These are phyloP conservation scores for Heterotilapia buettikoferi DNA, from an alignment of 2,113 vertebrate species.

Conservation along the genomic window DNA sequence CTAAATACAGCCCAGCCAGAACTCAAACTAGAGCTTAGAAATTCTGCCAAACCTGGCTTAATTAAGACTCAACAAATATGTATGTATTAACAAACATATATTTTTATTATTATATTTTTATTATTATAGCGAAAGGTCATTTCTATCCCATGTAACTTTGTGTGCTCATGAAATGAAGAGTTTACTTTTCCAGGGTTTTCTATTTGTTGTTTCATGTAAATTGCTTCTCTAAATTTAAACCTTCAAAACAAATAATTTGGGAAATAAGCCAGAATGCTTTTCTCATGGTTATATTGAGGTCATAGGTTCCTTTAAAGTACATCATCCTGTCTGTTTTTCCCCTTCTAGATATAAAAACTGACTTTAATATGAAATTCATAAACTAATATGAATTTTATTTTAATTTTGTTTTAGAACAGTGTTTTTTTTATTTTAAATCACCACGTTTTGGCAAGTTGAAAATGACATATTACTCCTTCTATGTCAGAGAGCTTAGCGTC, in stretches of 20 bases:
- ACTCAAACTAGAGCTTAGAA: neutral
- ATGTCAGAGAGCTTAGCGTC: conserved; percentile 61
- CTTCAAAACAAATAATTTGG: conserved; percentile 72
- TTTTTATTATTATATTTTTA: neutral
- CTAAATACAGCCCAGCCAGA: conserved; percentile 13
- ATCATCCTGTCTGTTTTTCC: neutral
- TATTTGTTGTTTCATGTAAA: conserved; percentile 72
- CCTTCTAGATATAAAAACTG: neutral
- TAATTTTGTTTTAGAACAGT: neutral
- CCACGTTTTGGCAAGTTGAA: conserved; percentile 28
- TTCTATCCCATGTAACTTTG: conserved; percentile 32
- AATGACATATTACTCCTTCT: conserved; percentile 62
- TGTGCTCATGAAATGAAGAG: conserved; percentile 20
- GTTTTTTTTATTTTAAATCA: conserved; percentile 9
- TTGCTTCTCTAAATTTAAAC: conserved; percentile 72
- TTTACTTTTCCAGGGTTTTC: conserved; percentile 61
- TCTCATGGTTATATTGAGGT: conserved; percentile 67
- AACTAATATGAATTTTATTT: neutral
- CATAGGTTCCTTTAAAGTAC: conserved; percentile 20
- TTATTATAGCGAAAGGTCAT: neutral
- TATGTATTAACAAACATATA: conserved; percentile 5
- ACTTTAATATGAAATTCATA: neutral
- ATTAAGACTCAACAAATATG: neutral
- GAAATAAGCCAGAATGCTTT: conserved; percentile 58
- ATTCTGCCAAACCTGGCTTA: neutral